A percentile compares a stretch with the other conserved stretches of the same genome.
phyloP scores from a whole-genome alignment of 2,113 vertebrate genomes.

The Neotoma lepida region DNA sequence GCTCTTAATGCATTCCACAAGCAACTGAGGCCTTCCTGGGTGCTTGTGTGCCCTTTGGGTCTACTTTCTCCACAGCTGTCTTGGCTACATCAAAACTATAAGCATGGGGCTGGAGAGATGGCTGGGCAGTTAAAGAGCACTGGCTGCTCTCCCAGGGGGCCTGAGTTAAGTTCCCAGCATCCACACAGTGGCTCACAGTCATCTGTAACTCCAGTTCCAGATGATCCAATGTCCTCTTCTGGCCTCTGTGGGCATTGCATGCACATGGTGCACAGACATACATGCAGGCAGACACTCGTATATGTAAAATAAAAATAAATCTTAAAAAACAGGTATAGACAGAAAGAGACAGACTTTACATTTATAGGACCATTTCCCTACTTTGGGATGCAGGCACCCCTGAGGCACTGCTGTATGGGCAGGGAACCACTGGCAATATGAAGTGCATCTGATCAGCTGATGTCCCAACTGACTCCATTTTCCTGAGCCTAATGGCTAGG shows the following conservation, averaged over 20 bases:
- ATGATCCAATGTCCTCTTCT: not conserved
- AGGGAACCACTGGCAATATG: rapidly evolving
- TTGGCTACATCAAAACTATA: not conserved
- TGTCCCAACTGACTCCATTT: not conserved
- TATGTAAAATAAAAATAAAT: not conserved
- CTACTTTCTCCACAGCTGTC: not conserved
- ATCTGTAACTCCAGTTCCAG: not conserved
- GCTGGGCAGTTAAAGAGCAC: not conserved
- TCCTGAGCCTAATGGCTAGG: not conserved
- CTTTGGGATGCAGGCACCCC: not conserved
- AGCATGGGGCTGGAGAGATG: not conserved
- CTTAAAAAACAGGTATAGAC: not conserved
- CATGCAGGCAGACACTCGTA: not conserved
- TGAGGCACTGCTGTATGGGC: not conserved
- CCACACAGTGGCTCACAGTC: not conserved
- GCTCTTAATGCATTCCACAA: rapidly evolving
- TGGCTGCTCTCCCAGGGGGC: not conserved
- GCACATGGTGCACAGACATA: not conserved
- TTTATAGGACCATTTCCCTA: not conserved
- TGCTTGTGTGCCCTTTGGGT: not conserved
- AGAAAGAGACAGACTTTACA: not conserved
- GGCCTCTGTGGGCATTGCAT: not conserved
- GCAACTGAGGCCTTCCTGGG: not conserved
- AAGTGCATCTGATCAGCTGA: not conserved
- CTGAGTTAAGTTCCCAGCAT: not conserved